Conservation (phyloP, 2,113 vertebrate genomes). For the Archocentrus centrarchus region DNA sequence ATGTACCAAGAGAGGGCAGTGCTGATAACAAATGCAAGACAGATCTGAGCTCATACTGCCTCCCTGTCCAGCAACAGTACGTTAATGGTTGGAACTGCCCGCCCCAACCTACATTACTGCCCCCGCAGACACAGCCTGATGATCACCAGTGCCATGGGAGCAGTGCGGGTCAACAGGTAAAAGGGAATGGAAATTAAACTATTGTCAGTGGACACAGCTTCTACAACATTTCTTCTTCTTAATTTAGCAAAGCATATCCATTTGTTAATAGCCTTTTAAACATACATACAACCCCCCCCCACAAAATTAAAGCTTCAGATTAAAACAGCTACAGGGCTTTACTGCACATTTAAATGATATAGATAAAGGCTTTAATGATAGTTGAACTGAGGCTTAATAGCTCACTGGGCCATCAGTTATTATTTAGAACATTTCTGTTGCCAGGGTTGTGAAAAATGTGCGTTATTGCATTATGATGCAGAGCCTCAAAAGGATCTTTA, state of each 20-base stretch:
- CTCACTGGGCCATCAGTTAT: not conserved
- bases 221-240: not conserved
- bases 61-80: conserved; percentile 63
- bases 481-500: too few species aligned
- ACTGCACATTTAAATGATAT: not conserved
- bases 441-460: too few species aligned
- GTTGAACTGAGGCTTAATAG: not conserved
- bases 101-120: conserved; percentile 75
- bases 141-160: conserved; percentile 80
- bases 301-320: not conserved
- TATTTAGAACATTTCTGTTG: not conserved
- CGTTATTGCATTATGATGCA: not conserved
- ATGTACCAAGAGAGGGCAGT: conserved; percentile 50
- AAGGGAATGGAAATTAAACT: not conserved
- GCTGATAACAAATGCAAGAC: conserved; percentile 44
- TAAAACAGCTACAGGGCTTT: not conserved
- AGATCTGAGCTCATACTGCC: conserved; percentile 64
- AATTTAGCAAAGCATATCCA: not conserved
- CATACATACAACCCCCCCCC: too few species aligned
- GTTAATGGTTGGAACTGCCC: conserved; percentile 79
- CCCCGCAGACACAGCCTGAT: conserved; percentile 75
- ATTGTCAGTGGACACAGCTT: not conserved
- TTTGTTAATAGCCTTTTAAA: not conserved
- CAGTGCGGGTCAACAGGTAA: conserved; percentile 80
- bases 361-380: not conserved